A percentile compares a stretch with the other conserved stretches of the same genome.
Conservation (phyloP, 2,797 vertebrate genomes). For the Falco berigora region DNA sequence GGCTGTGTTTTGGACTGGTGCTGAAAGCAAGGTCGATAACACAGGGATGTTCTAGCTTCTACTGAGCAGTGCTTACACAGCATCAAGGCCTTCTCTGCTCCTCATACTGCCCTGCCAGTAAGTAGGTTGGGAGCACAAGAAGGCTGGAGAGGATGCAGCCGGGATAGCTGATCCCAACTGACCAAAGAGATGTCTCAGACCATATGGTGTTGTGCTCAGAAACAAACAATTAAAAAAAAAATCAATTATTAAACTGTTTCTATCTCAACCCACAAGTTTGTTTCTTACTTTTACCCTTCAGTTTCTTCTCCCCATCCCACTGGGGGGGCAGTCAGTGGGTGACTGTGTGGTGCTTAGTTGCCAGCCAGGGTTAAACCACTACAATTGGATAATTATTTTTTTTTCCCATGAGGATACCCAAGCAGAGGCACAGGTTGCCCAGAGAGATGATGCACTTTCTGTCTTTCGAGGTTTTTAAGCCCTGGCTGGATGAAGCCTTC, state of each 20-base stretch:
- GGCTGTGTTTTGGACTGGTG: not conserved
- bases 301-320: not conserved
- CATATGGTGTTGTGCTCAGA: accelerated
- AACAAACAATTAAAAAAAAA: not conserved
- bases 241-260: not conserved
- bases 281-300: not conserved
- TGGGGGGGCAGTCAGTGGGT: accelerated
- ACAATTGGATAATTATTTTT: not conserved
- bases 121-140: not conserved
- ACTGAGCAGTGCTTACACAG: not conserved
- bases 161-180: not conserved
- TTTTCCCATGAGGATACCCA: not conserved
- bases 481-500: not conserved
- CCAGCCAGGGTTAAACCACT: not conserved
- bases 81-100: not conserved
- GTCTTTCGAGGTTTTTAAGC: not conserved
- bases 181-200: not conserved
- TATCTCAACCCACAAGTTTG: not conserved
- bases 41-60: not conserved
- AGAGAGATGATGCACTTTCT: not conserved
- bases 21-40: not conserved
- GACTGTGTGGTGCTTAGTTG: not conserved
- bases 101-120: not conserved
- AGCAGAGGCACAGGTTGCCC: not conserved
- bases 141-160: not conserved